These are phyloP conservation scores for Macaria notata DNA, from an alignment of 2,888 invertebrate species.

Conservation along the genomic window DNA sequence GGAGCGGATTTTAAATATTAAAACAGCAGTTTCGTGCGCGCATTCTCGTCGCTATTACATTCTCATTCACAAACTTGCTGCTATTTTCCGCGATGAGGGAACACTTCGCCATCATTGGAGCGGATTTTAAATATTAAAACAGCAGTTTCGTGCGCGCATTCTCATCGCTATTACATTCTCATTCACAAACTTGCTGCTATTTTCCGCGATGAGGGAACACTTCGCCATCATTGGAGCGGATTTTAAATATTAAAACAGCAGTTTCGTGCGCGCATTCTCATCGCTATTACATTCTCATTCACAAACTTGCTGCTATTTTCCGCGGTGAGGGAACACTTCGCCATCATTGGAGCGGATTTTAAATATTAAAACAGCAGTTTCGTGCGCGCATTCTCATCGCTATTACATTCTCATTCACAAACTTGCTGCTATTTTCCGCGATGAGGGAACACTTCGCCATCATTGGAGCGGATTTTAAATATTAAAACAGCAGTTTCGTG, in stretches of 20 bases:
- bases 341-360: slow-evolving; percentile 1
- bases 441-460: slow-evolving; percentile 1
- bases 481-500: too few species aligned
- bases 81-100: background rate
- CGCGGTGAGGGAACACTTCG: background rate
- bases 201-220: background rate
- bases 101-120: slow-evolving; percentile 4
- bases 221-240: slow-evolving; percentile 1
- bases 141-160: too few species aligned
- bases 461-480: slow-evolving; percentile 1
- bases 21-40: too few species aligned
- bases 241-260: too few species aligned
- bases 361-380: too few species aligned
- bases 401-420: slow-evolving; percentile 1
- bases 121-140: too few species aligned
- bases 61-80: slow-evolving; percentile 3
- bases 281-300: slow-evolving; percentile 1
- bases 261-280: too few species aligned
- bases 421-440: background rate
- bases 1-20: background rate
- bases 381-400: slow-evolving; percentile 1
- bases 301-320: background rate
- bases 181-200: slow-evolving; percentile 1
- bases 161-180: slow-evolving; percentile 1
- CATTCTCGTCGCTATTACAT: background rate